Conservation (phyloP, 53 echinoderm and acorn worm genomes). For the Antedon mediterranea region DNA sequence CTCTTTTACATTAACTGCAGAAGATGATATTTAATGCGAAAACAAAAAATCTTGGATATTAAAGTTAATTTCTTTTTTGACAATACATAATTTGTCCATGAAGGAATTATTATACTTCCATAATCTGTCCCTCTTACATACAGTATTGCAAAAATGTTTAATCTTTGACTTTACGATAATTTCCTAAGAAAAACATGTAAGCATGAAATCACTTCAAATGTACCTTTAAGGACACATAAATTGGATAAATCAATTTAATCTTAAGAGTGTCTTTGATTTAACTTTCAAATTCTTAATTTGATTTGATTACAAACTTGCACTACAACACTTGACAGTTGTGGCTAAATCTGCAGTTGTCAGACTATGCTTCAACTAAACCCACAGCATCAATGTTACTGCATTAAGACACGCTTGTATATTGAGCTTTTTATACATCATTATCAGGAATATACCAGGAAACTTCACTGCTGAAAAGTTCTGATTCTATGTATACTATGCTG, state of each 20-base stretch:
- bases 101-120: no score
- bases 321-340: not conserved
- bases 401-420: no score
- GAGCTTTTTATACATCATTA: no score
- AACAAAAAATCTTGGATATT: no score
- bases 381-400: no score
- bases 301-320: not conserved
- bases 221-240: not conserved
- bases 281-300: not conserved
- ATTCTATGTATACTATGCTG: not conserved
- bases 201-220: not conserved
- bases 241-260: not conserved
- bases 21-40: no score
- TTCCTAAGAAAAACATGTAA: not conserved
- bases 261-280: not conserved
- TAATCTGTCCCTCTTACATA: no score
- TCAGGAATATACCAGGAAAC: not conserved
- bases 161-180: no score
- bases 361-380: not conserved
- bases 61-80: no score
- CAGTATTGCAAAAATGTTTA: no score
- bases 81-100: no score
- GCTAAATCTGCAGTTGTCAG: not conserved
- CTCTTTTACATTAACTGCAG: no score
- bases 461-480: not conserved